Percentiles rank a stretch among this genome's conserved stretches.
Conservation (phyloP, 2,113 vertebrate genomes). For the Pachypanchax playfairii region DNA sequence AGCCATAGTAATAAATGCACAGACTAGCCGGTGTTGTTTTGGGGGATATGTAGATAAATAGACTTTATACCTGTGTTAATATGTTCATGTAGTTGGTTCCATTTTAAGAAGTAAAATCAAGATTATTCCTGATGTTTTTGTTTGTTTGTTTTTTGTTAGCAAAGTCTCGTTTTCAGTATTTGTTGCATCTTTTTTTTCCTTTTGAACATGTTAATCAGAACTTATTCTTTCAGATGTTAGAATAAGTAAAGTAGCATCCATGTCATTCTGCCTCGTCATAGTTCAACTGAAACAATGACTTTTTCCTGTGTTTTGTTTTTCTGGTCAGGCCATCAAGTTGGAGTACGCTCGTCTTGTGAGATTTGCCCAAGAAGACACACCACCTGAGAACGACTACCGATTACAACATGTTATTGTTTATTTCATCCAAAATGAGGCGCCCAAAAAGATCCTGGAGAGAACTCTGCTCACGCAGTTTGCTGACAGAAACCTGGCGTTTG, state of each 20-base stretch:
- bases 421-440: conserved; percentile 95
- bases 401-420: conserved; percentile 93
- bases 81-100: too few relatives aligned
- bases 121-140: not conserved
- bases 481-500: conserved; percentile 93
- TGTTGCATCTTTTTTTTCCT: too few relatives aligned
- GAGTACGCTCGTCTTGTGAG: conserved; percentile 91
- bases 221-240: too few relatives aligned
- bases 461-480: conserved; percentile 94
- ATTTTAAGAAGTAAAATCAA: not conserved
- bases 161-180: too few relatives aligned
- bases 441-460: conserved; percentile 96
- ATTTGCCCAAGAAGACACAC: conserved; percentile 91
- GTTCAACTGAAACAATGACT: not conserved
- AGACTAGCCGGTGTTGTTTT: too few relatives aligned
- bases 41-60: too few relatives aligned
- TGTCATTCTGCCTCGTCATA: too few relatives aligned
- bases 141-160: too few relatives aligned
- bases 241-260: too few relatives aligned
- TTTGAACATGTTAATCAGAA: too few relatives aligned
- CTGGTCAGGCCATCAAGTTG: conserved; percentile 90
- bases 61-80: too few relatives aligned
- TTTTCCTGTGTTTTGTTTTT: conserved; percentile 15
- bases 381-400: conserved; percentile 91
- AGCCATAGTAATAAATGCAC: not conserved